These are phyloP conservation scores for Cygnus atratus DNA, from an alignment of 2,113 vertebrate species.

Conservation along the genomic window DNA sequence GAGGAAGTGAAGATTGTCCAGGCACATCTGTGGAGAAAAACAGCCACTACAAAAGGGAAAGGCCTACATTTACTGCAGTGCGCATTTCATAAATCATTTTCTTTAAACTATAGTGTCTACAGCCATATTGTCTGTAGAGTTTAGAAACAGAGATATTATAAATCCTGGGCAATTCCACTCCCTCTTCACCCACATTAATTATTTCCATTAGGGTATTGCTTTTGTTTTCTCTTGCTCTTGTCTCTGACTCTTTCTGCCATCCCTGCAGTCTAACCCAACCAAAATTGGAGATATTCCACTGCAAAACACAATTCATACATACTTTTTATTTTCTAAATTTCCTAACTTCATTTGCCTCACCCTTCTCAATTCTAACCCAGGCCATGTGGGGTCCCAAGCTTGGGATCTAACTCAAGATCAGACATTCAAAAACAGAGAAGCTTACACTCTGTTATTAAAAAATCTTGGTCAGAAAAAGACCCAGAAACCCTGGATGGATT, in stretches of 20 bases:
- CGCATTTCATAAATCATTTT: background rate
- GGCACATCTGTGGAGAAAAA: background rate
- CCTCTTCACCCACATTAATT: background rate
- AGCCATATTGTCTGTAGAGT: background rate
- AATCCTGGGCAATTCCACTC: background rate
- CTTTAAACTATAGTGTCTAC: background rate
- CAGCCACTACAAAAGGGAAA: background rate
- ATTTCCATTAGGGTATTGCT: background rate
- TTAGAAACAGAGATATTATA: background rate
- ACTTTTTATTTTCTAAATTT: background rate
- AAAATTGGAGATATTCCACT: background rate
- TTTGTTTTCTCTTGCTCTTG: background rate
- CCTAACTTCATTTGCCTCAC: background rate
- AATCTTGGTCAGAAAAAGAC: background rate
- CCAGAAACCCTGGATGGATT: rapidly evolving
- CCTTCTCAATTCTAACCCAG: background rate
- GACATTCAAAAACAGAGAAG: background rate
- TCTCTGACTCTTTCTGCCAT: background rate
- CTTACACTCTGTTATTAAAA: background rate
- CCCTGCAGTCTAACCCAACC: background rate
- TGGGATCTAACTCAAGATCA: background rate
- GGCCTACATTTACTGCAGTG: background rate
- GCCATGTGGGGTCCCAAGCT: background rate
- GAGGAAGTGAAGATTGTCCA: background rate
- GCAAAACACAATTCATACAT: background rate